Evolutionary conservation across 2,113 vertebrate species (phyloP).

Genomic region (Oreochromis niloticus): DNA sequence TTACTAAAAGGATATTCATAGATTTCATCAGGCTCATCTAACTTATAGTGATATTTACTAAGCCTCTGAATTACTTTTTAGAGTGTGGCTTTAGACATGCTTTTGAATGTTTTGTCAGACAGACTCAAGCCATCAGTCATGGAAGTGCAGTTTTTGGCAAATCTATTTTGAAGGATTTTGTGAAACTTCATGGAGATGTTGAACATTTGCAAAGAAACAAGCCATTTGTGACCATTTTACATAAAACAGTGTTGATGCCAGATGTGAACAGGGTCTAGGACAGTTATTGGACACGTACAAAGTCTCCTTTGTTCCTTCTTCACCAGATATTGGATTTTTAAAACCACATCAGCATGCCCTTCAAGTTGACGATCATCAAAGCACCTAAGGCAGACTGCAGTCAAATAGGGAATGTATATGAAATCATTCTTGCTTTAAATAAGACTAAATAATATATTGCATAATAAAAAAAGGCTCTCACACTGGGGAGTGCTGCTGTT

Average conservation of each 20-base stretch:
- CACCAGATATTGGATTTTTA: conserved; percentile 79
- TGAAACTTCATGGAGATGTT: background rate
- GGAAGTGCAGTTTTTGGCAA: background rate
- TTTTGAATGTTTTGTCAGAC: too few species aligned
- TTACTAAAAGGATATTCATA: too few species aligned
- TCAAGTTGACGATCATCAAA: conserved; percentile 88
- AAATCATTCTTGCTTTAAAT: background rate
- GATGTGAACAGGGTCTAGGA: background rate
- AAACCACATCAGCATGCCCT: conserved; percentile 95
- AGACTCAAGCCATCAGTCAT: too few species aligned
- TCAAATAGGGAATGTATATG: background rate
- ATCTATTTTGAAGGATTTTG: background rate
- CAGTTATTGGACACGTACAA: conserved; percentile 28
- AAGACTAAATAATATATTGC: background rate
- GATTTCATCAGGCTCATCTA: too few species aligned
- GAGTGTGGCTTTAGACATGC: too few species aligned
- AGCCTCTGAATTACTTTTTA: too few species aligned
- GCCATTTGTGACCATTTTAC: background rate
- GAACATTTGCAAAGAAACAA: too few species aligned
- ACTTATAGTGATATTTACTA: too few species aligned
- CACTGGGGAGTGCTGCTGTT: conserved; percentile 82
- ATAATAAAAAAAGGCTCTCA: conserved; percentile 39
- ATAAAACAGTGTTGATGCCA: background rate
- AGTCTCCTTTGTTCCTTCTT: conserved; percentile 83
- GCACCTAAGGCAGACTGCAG: conserved; percentile 89